Percentiles rank a stretch among this genome's conserved stretches.
phyloP scores from a whole-genome alignment of 2,797 vertebrate genomes.

The Tragelaphus eurycerus region DNA sequence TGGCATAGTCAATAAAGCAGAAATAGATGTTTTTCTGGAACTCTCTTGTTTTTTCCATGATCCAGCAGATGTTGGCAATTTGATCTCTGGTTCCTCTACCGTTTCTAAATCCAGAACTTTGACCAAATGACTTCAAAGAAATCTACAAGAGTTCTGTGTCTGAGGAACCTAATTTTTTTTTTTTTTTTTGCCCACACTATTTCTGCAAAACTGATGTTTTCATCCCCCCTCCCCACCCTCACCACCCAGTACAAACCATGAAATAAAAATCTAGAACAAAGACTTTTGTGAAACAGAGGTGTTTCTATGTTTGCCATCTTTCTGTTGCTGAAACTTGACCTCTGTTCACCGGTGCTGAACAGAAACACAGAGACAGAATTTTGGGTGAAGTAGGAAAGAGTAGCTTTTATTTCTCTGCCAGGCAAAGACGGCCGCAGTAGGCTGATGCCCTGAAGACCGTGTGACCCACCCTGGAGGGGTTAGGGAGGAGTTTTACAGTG shows the following conservation, averaged over 20 bases:
- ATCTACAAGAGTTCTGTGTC: background rate
- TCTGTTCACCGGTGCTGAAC: background rate
- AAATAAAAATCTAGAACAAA: background rate
- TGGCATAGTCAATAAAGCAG: too few relatives aligned
- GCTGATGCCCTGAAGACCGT: background rate
- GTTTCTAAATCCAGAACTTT: too few relatives aligned
- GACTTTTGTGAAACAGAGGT: background rate
- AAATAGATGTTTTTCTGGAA: too few relatives aligned
- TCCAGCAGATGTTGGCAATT: too few relatives aligned
- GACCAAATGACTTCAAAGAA: too few relatives aligned
- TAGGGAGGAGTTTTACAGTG: background rate
- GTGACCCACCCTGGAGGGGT: background rate
- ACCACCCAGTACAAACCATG: background rate
- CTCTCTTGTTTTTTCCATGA: too few relatives aligned
- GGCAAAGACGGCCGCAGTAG: background rate
- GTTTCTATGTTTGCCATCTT: accelerated
- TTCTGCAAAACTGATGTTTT: background rate
- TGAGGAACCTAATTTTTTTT: background rate
- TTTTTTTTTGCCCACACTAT: background rate
- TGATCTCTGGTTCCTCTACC: too few relatives aligned
- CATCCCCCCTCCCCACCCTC: accelerated
- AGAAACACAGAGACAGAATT: background rate
- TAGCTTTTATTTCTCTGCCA: background rate
- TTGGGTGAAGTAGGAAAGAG: background rate
- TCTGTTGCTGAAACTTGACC: background rate